Evolutionary conservation across 2,797 vertebrate genomes (phyloP).

Genomic region (Cyprinella venusta): DNA sequence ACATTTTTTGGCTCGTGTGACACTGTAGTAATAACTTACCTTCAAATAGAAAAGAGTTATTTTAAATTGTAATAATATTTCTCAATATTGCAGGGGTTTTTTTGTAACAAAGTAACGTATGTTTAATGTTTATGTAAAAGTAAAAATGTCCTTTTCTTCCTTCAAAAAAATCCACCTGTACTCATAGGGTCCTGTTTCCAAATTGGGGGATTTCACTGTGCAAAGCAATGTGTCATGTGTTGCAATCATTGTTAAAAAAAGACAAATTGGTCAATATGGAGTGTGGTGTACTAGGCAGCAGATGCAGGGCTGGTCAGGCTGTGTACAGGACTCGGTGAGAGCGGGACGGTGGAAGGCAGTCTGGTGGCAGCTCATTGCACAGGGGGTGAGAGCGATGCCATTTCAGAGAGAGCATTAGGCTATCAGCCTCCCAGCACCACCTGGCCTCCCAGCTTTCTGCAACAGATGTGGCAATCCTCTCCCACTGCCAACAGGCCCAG

Average conservation of each 20-base stretch:
- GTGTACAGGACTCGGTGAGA: slow-evolving; percentile 41
- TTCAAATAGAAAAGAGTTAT: too few species aligned
- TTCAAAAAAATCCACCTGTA: neutral
- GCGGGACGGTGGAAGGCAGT: slow-evolving; percentile 51
- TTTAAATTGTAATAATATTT: too few species aligned
- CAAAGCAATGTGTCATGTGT: slow-evolving; percentile 47
- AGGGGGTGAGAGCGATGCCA: slow-evolving; percentile 50
- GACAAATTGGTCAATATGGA: slow-evolving; percentile 56
- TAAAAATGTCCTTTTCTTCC: neutral
- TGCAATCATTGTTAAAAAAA: slow-evolving; percentile 58
- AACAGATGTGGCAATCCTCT: slow-evolving; percentile 83
- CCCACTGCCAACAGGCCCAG: slow-evolving; percentile 80
- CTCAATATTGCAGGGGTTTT: too few species aligned
- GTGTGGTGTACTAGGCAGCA: slow-evolving; percentile 39
- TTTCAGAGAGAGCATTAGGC: slow-evolving; percentile 62
- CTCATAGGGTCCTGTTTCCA: neutral
- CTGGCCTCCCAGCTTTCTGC: slow-evolving; percentile 84
- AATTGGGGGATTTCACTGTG: slow-evolving; percentile 21
- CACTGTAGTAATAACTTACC: too few species aligned
- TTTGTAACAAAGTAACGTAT: too few species aligned
- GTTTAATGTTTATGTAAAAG: neutral
- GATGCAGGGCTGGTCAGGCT: slow-evolving; percentile 50
- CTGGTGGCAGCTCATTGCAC: slow-evolving; percentile 55
- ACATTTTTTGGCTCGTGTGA: too few species aligned
- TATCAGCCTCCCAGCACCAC: slow-evolving; percentile 71